Evolutionary conservation across 2,797 vertebrate genomes (phyloP), one percentile per base, ranked within the genome.

Genomic region (Xenentodon cancila): DNA sequence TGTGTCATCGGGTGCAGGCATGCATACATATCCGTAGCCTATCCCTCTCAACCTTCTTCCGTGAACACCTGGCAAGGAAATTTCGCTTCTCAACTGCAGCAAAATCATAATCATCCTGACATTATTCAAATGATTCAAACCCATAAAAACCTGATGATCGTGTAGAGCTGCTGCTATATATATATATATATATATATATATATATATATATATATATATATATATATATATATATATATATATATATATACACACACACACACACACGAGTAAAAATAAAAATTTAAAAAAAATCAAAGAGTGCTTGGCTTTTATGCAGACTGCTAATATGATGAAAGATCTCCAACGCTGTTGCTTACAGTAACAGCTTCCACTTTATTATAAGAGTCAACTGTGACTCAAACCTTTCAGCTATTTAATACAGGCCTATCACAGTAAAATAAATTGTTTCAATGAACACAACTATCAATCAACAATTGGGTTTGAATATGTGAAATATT

Each of bases 1-100:
- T 64, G 72, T 83, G 80, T 88, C 87, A 89, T 59, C 61, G 81
- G 66, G 85, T 86, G 77, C 85, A 89, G 71, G 64, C 66, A 61
- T 70, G 65, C 64, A 74, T 71, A 84, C 76, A 75, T 82, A 83
- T 86, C 70, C 71, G 70, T 71, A 65, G 87, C 59, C 70, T 71
- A 63, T 82, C 71, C 75, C 78, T 82, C 64, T 67, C 37, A 62
- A 81, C 5, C 67, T 60, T 83, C 77, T 79, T 68, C 78, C 73
- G 57, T 69, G 59, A 47, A 82, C 82, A 85, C 82, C 71, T 74
- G 73, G 79, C 62, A 84, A 80, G 73, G 84, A 61, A 59, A 82
- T 79, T 79, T 66, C 32, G 51, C 64, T 63, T 25, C 25, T 25
- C 54, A 51, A 53, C 44, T 54, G 68, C 63, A 79, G 68, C 47